phyloP scores from a whole-genome alignment of 2,797 vertebrate genomes.

The Pyrrhura leucotis region DNA sequence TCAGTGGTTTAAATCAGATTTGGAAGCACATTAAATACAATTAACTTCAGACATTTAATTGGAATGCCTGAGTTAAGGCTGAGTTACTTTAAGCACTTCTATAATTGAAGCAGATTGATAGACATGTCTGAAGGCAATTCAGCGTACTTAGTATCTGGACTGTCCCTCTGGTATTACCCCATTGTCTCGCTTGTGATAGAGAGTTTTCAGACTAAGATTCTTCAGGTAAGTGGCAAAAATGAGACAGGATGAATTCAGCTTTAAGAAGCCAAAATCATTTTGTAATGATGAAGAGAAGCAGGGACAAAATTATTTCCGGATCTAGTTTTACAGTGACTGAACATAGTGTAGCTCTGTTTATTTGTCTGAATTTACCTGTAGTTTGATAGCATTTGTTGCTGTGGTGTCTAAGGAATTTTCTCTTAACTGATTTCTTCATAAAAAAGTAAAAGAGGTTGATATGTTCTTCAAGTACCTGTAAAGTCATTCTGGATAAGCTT shows the following conservation, averaged over 20 bases:
- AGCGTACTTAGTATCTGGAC: neutral
- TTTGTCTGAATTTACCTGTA: neutral
- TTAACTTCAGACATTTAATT: conserved; percentile 43
- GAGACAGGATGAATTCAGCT: neutral
- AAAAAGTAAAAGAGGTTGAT: neutral
- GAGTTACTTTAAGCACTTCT: conserved; percentile 22
- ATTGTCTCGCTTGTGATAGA: neutral
- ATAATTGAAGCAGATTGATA: conserved; percentile 24
- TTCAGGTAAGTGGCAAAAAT: conserved; percentile 3
- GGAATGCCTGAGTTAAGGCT: neutral
- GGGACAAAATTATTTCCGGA: neutral
- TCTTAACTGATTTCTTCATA: neutral
- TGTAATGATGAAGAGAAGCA: neutral
- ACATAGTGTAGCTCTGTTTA: neutral
- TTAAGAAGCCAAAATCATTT: neutral
- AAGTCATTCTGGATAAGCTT: neutral
- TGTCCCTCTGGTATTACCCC: neutral
- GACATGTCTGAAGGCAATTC: neutral
- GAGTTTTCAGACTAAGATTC: neutral
- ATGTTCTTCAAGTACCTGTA: neutral
- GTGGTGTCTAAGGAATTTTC: neutral
- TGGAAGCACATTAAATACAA: conserved; percentile 1
- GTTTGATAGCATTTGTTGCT: neutral
- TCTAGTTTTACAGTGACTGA: neutral
- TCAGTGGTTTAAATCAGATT: neutral